Conservation (phyloP, 2,888 invertebrate genomes). For the Nebria brevicollis region DNA sequence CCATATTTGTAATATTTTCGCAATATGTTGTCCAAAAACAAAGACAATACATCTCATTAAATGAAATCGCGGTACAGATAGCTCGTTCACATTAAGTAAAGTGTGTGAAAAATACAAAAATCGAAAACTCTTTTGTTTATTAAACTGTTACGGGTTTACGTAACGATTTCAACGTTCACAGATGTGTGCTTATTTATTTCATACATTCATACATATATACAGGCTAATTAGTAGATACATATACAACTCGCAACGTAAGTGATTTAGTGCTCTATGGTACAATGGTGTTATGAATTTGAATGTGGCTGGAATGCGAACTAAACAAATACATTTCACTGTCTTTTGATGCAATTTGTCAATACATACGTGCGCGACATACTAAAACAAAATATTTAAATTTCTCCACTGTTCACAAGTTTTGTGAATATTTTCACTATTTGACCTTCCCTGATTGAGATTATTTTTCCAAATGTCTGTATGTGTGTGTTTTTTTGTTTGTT, state of each 20-base stretch:
- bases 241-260: neutral
- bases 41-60: neutral
- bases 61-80: neutral
- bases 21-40: neutral
- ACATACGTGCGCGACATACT: neutral
- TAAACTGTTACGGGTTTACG: neutral
- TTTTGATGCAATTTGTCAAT: neutral
- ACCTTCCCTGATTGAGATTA: too few relatives aligned
- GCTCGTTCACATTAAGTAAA: neutral
- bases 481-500: too few relatives aligned
- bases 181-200: neutral
- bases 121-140: slow-evolving; percentile 1
- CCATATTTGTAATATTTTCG: neutral
- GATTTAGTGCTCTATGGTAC: neutral
- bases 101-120: neutral
- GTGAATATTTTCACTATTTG: neutral
- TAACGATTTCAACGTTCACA: neutral
- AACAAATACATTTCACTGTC: neutral
- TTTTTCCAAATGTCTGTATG: too few relatives aligned
- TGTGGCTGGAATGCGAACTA: neutral
- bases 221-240: neutral
- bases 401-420: neutral
- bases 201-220: neutral
- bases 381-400: neutral
- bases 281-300: neutral